A percentile compares a stretch with the other conserved stretches of the same genome.
phyloP scores from a whole-genome alignment of 1,140 invertebrate genomes.

The Drosophila melanica region DNA sequence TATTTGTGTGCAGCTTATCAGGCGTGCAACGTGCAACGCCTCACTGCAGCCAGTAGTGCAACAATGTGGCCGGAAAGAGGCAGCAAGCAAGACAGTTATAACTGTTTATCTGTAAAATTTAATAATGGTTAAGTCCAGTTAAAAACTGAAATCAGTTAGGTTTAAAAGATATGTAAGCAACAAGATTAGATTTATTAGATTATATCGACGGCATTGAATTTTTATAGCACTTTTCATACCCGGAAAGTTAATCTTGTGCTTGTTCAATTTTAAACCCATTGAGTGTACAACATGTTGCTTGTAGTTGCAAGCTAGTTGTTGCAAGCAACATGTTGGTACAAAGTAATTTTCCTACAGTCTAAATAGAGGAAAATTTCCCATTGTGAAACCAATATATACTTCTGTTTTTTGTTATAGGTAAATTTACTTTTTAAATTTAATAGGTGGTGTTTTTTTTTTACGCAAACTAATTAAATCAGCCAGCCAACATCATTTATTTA shows the following conservation, averaged over 20 bases:
- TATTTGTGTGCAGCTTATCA: conserved; percentile 37
- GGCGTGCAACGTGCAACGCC: conserved; percentile 9
- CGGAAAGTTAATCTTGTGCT: too few species aligned
- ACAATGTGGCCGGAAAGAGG: neutral
- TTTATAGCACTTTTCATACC: too few species aligned
- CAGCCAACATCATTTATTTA: too few species aligned
- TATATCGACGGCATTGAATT: too few species aligned
- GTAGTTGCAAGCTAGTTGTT: neutral
- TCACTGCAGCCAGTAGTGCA: conserved; percentile 5
- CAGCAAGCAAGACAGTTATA: neutral
- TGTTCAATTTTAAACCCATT: neutral
- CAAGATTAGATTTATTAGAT: too few species aligned
- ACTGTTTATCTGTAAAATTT: neutral
- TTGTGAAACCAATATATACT: neutral
- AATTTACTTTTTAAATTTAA: too few species aligned
- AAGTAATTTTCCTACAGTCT: neutral
- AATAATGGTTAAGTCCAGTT: neutral
- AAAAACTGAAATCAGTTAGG: conserved; percentile 13
- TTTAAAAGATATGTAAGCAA: neutral
- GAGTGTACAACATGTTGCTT: neutral
- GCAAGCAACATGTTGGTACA: neutral
- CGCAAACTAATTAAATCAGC: too few species aligned
- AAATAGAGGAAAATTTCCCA: neutral
- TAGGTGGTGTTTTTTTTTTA: too few species aligned
- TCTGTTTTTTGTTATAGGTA: too few species aligned